Evolutionary conservation across 2,113 vertebrate species (phyloP).

Genomic region (Oreotragus oreotragus): DNA sequence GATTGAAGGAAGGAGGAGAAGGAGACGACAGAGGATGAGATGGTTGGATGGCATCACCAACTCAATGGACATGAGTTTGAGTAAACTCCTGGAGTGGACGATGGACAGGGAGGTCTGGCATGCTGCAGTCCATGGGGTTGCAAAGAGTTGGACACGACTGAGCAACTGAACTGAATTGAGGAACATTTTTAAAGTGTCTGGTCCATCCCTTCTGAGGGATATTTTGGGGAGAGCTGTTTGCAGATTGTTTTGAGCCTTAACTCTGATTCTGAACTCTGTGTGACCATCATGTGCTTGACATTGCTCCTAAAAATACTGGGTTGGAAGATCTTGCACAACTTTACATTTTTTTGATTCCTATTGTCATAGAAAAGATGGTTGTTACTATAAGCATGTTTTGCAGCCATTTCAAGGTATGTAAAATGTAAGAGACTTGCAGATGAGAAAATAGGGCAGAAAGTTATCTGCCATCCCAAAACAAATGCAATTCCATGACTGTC

Average conservation of each 20-base stretch:
- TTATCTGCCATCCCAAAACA: too few species aligned
- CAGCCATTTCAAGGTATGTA: background rate
- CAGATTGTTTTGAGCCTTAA: background rate
- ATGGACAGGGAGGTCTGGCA: background rate
- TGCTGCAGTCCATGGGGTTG: background rate
- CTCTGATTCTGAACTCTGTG: background rate
- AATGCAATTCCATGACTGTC: too few species aligned
- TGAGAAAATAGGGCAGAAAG: background rate
- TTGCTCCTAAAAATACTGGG: background rate
- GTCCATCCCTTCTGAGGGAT: background rate
- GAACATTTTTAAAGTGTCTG: background rate
- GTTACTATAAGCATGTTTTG: background rate
- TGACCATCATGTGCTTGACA: background rate
- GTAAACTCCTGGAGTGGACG: rapidly evolving
- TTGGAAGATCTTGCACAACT: background rate
- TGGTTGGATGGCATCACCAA: background rate
- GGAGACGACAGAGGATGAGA: background rate
- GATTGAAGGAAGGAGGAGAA: background rate
- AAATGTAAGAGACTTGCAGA: background rate
- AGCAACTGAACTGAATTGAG: background rate
- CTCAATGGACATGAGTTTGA: background rate
- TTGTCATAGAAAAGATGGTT: background rate
- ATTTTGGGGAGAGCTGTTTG: background rate
- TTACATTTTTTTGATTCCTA: background rate
- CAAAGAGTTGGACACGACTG: background rate